Conservation (phyloP, 2,113 vertebrate genomes). For the Siphamia tubifer region DNA sequence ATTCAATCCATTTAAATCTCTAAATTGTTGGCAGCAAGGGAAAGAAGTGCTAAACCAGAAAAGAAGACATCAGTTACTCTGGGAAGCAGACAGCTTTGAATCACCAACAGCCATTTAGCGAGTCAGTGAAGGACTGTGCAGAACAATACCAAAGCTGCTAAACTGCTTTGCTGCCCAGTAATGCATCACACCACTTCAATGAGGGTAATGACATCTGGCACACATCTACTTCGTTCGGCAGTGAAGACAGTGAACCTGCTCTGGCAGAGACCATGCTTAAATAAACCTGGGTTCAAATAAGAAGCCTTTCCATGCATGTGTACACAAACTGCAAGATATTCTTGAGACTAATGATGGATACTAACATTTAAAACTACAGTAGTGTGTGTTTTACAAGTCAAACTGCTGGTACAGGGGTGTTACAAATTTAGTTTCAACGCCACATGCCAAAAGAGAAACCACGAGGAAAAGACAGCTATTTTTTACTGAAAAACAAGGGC, state of each 20-base stretch:
- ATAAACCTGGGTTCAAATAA: too few species aligned
- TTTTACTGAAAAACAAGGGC: constrained; percentile 50
- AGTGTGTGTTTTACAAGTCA: neutral
- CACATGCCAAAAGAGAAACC: constrained; percentile 19
- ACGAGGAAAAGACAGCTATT: constrained; percentile 36
- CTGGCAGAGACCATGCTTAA: neutral
- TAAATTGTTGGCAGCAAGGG: neutral
- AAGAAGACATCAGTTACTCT: constrained; percentile 8
- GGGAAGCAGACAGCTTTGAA: constrained; percentile 27
- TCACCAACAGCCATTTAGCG: constrained; percentile 25
- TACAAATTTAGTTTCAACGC: constrained; percentile 29
- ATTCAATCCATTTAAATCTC: neutral
- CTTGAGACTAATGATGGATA: too few species aligned
- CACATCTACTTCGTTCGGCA: constrained; percentile 6
- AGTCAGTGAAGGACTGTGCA: constrained; percentile 19
- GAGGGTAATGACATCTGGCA: constrained; percentile 19
- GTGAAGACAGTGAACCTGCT: neutral
- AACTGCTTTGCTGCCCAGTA: constrained; percentile 5
- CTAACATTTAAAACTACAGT: too few species aligned
- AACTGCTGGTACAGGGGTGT: neutral
- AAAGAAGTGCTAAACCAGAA: neutral
- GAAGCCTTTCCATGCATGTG: too few species aligned
- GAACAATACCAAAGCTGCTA: constrained; percentile 23
- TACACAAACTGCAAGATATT: too few species aligned
- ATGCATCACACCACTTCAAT: neutral